Evolutionary conservation across 2,888 invertebrate genomes (phyloP), one percentile per base, ranked within the genome.

Genomic region (Buathra laborator): DNA sequence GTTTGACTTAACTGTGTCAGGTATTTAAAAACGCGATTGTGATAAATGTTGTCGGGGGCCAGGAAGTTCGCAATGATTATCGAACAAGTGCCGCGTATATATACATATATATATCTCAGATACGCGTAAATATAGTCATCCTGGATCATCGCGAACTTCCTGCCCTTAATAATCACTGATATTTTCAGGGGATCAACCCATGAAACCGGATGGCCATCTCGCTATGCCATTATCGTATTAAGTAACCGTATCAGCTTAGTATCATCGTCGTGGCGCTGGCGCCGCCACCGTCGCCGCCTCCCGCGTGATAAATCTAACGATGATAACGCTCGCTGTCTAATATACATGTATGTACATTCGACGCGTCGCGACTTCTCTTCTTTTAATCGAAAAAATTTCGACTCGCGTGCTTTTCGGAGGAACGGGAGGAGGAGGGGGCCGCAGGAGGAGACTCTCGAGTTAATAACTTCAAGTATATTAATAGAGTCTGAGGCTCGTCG

Each of bases 161-260:
- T 56, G 56, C 19, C 56, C 56, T 19, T 56, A 56, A 56, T 56
- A 56, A 56, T 56, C 56, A 12, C 56, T 56, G 56, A 72, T 51
- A 72, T 71, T 71, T 66, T 43, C 43, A 43, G 14, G 72, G 80
- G 71, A 84, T 84, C 48, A 81, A 19, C 56, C 32, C 14, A 84
- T 72, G 67, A 81, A 76, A 84, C 80, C 80, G 83, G 79, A 79
- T 80, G 83, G 79, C 75, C 83, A 74, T 78, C 83, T 67, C 46
- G 67, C 37, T 46, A 29, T 62, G 29, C 44, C 37, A 72, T 76
- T 84, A 83, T 83, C 76, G 64, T 53, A 71, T 84, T 84, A 56
- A 84, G 80, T 84, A 84, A 84, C 48, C 66, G 56, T 67, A 71
- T 29, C 48, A 9, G 37, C 67, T 64, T 71, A 24, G 24, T 80